phyloP scores from a whole-genome alignment of 2,113 vertebrate genomes.

The Ictalurus furcatus region DNA sequence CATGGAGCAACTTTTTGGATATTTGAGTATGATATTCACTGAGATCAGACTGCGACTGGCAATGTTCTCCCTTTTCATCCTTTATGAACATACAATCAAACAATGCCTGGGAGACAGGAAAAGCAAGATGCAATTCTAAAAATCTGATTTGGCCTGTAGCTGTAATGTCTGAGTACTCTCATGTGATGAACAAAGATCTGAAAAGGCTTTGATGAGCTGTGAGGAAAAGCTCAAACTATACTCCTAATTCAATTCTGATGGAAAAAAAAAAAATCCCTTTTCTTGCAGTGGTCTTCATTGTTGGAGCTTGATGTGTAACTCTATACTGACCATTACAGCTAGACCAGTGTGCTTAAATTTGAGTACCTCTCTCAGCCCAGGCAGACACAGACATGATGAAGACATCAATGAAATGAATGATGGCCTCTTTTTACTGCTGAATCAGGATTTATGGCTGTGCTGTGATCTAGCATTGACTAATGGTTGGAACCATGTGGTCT shows the following conservation, averaged over 20 bases:
- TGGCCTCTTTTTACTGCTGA: background rate
- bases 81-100: constrained; percentile 44
- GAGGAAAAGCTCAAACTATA: background rate
- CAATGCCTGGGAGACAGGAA: constrained; percentile 41
- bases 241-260: background rate
- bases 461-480: background rate
- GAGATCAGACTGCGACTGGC: constrained; percentile 53
- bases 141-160: constrained; percentile 9
- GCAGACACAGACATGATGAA: background rate
- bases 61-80: constrained; percentile 25
- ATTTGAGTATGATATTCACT: constrained; percentile 51
- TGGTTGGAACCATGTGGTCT: background rate
- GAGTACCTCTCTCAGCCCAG: background rate
- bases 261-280: background rate
- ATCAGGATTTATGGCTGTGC: background rate
- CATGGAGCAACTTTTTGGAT: constrained; percentile 28
- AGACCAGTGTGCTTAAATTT: background rate
- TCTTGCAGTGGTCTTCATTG: background rate
- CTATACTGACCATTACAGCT: background rate
- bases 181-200: constrained; percentile 11
- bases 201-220: constrained; percentile 1
- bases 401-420: background rate
- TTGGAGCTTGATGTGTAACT: background rate
- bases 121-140: constrained; percentile 43
- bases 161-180: constrained; percentile 7